These are phyloP conservation scores for Carassius auratus DNA, from an alignment of 2,113 vertebrate species.

Conservation along the genomic window DNA sequence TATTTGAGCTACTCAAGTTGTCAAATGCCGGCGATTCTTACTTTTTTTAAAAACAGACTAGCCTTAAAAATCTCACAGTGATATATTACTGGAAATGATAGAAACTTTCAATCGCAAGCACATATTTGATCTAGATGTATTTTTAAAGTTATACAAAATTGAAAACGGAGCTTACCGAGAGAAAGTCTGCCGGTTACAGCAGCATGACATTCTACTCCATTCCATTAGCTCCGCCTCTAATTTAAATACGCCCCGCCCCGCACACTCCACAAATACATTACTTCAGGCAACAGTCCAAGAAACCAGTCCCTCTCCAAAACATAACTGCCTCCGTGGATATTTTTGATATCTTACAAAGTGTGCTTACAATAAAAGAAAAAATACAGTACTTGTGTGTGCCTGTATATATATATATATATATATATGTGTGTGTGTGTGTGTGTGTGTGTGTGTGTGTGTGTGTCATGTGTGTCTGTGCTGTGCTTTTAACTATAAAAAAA, in stretches of 20 bases:
- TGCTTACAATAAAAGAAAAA: background rate
- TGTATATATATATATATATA: too few species aligned
- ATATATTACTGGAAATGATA: background rate
- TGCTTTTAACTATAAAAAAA: too few species aligned
- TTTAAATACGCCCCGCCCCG: constrained; percentile 42
- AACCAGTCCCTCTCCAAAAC: background rate
- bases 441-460: too few species aligned
- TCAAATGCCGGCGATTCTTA: background rate
- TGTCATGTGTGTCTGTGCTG: too few species aligned
- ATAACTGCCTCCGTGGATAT: background rate
- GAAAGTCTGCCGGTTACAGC: constrained; percentile 55
- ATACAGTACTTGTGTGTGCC: too few species aligned
- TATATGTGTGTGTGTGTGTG: too few species aligned
- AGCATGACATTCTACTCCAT: constrained; percentile 51
- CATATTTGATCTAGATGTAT: too few species aligned
- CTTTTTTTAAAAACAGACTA: background rate
- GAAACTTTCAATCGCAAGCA: background rate
- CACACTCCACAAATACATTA: background rate
- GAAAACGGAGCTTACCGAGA: constrained; percentile 52
- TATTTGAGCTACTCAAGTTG: background rate
- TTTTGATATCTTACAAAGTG: background rate
- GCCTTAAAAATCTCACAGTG: background rate
- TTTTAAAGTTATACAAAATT: background rate
- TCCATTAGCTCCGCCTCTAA: constrained; percentile 55
- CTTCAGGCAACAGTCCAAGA: background rate